These are phyloP conservation scores for Penelope pileata DNA, from an alignment of 2,113 vertebrate genomes.

Conservation along the genomic window DNA sequence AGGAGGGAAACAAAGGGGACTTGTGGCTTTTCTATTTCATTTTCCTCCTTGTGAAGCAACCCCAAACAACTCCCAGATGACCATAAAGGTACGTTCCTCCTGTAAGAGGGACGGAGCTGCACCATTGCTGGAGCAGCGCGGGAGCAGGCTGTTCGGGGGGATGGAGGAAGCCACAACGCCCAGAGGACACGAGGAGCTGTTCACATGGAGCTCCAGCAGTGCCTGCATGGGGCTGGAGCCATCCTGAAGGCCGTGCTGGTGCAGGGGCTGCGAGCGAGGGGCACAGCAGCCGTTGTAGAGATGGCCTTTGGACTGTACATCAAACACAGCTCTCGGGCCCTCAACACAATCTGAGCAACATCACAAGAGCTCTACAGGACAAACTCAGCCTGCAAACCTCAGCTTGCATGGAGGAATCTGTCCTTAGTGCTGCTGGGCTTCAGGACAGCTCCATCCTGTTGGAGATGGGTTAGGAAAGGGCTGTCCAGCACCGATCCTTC, in stretches of 20 bases:
- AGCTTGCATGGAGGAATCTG: neutral
- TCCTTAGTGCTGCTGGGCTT: neutral
- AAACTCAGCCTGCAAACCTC: no score
- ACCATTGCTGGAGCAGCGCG: neutral
- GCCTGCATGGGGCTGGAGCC: neutral
- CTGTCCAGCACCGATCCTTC: neutral
- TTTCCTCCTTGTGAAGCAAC: neutral
- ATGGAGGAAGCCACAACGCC: neutral
- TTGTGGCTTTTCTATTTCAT: neutral
- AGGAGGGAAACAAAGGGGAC: neutral
- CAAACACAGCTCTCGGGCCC: neutral
- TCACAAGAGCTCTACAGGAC: neutral
- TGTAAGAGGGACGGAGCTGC: neutral
- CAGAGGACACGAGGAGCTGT: neutral
- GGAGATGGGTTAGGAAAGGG: neutral
- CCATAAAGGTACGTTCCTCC: neutral
- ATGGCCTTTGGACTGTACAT: rapidly evolving
- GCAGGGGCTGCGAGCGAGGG: neutral
- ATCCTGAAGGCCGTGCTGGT: neutral
- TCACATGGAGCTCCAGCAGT: neutral
- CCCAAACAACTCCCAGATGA: neutral
- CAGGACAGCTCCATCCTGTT: neutral
- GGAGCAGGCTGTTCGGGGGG: neutral
- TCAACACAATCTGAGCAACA: neutral
- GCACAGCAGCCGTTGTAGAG: neutral